A percentile compares a stretch with the other conserved stretches of the same genome.
Conservation (phyloP, 2,888 invertebrate species). For the Hypselothyrea guttata region DNA sequence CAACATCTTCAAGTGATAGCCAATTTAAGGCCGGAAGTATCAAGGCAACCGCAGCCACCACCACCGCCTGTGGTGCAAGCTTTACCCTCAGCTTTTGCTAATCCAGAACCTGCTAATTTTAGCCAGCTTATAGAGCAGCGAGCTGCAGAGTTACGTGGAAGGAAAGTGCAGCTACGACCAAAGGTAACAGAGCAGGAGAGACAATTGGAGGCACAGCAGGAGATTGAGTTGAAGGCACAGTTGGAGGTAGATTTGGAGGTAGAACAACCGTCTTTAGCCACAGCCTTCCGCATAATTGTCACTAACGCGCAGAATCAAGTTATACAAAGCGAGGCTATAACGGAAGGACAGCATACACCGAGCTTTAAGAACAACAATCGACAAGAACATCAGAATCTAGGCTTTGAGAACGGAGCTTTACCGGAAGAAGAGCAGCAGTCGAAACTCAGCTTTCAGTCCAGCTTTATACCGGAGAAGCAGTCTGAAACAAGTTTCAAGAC, state of each 20-base stretch:
- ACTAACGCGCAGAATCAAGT: slow-evolving; percentile 81
- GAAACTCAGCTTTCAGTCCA: too few relatives aligned
- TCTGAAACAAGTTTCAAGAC: too few relatives aligned
- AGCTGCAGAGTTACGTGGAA: too few relatives aligned
- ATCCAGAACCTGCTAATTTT: slow-evolving; percentile 73
- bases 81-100: slow-evolving; percentile 39
- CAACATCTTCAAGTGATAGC: slow-evolving; percentile 2
- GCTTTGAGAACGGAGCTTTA: too few relatives aligned
- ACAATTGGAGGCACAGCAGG: slow-evolving; percentile 37
- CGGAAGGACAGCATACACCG: slow-evolving; percentile 33
- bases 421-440: too few relatives aligned
- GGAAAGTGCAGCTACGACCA: too few relatives aligned
- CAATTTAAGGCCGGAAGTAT: background rate
- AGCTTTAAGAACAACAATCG: too few relatives aligned
- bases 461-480: too few relatives aligned
- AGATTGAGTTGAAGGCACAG: slow-evolving; percentile 1
- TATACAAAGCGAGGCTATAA: slow-evolving; percentile 81
- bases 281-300: slow-evolving; percentile 80
- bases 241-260: background rate
- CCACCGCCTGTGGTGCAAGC: slow-evolving; percentile 62
- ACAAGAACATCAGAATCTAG: too few relatives aligned
- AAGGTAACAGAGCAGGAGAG: slow-evolving; percentile 74
- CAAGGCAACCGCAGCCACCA: slow-evolving; percentile 43
- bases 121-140: slow-evolving; percentile 78
- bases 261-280: too few relatives aligned